Conservation (phyloP, 2,888 invertebrate species). For the Ornithoptera priamus region DNA sequence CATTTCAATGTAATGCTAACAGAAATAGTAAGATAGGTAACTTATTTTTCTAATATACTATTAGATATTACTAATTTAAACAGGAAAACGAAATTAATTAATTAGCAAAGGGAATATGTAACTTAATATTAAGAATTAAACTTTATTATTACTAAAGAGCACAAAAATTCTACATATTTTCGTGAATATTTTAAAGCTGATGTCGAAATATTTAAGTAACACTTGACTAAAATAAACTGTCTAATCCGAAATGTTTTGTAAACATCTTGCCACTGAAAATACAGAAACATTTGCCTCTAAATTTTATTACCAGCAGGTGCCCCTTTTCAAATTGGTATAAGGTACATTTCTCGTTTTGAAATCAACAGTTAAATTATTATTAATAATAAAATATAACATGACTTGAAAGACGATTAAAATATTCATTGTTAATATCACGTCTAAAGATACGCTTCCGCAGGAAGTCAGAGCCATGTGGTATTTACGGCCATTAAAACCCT, state of each 20-base stretch:
- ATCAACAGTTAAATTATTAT: too few relatives aligned
- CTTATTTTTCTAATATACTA: not conserved
- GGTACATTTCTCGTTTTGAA: not conserved
- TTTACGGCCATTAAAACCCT: too few relatives aligned
- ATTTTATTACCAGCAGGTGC: slow-evolving; percentile 18
- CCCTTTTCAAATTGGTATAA: slow-evolving; percentile 4
- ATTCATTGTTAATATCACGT: too few relatives aligned
- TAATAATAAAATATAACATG: too few relatives aligned
- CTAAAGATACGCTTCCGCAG: too few relatives aligned
- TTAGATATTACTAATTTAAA: not conserved
- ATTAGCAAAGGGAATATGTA: too few relatives aligned
- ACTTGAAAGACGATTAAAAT: too few relatives aligned
- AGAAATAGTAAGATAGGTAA: not conserved
- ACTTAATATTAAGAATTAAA: too few relatives aligned
- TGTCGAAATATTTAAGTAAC: slow-evolving; percentile 1
- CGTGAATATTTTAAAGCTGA: not conserved
- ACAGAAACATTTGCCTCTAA: not conserved
- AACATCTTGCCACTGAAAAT: slow-evolving; percentile 9
- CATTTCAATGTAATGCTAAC: not conserved
- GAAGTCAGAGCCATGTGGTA: too few relatives aligned
- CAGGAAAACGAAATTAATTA: too few relatives aligned
- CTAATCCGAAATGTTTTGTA: slow-evolving; percentile 10
- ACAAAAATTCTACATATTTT: not conserved
- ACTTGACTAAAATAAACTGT: slow-evolving; percentile 16
- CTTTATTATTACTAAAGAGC: too few relatives aligned